Base-by-base conservation (phyloP, 2,113 vertebrate genomes). In the Pseudorhombus dupliciocellatus region DNA sequence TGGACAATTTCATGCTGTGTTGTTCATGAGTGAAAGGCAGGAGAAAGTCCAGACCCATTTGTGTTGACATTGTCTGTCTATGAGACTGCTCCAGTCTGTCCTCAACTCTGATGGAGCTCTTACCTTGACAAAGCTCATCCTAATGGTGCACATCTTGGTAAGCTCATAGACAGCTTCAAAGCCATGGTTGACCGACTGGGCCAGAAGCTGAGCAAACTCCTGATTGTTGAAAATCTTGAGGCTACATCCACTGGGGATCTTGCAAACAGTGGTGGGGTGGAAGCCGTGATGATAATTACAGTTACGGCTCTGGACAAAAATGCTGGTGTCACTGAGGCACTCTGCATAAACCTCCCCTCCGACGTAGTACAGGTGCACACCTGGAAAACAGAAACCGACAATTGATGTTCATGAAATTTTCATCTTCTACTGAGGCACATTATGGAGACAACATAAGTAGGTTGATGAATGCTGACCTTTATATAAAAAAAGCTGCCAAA, bases 181-280 rank as follows among this genome's bases (percentile, higher is more conserved):
- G 56, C 97, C 97, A 24, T 98, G 97, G 84, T 98, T 99, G 78
- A 98, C 97, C 0, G 97, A 98, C 84, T 98, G 97, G 54, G 97
- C 96, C 86, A 99, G 89, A 54, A 99, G 96, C 92, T 98, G 96
- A 66, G 97, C 97, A 8, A 99, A 99, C 81, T 98, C 97, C 88
- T 98, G 97, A 88, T 99, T 99, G 92, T 99, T 99, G 84, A 99
- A 99, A 69, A 99, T 98, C 88, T 98, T 98, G 77, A 99, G 96
- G 77, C 96, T 98, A 87, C 97, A 99, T 84, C 97, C 97, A 37
- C 96, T 98, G 37, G 97, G 97, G 89, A 99, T 98, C 93, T 99
- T 99, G 92, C 97, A 98, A 10, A 99, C 97, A 0, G 97, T 98
- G 60, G 97, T 98, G 15, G 97, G 96, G 82, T 99, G 97, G 90